Evolutionary conservation across 37 sponge, comb jelly and placozoan species (phyloP).

Genomic region (Agelas oroides): DNA sequence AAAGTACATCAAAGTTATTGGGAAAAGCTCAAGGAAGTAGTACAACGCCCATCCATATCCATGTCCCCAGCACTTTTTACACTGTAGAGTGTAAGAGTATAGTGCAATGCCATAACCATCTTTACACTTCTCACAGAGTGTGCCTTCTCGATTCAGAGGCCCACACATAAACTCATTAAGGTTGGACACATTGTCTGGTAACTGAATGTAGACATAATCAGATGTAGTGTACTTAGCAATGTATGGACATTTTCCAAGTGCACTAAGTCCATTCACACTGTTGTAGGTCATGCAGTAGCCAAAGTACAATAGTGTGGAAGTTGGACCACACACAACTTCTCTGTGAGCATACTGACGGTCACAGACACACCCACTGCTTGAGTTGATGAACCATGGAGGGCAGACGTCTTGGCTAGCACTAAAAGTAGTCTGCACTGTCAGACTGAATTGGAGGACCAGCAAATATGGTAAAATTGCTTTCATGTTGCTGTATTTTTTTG

Average conservation of each 20-base stretch:
- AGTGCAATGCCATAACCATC: slow-evolving; percentile 1
- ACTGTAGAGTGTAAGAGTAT: neutral
- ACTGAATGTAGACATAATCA: neutral
- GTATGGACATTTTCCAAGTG: neutral
- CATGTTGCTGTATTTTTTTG: too few relatives aligned
- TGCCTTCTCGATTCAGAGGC: neutral
- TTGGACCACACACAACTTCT: too few relatives aligned
- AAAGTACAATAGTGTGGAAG: too few relatives aligned
- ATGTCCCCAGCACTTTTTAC: neutral
- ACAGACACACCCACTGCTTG: too few relatives aligned
- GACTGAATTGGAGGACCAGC: too few relatives aligned
- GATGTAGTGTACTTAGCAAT: neutral
- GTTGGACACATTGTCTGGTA: neutral
- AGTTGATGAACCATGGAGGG: too few relatives aligned
- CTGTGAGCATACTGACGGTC: too few relatives aligned
- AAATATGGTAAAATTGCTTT: too few relatives aligned
- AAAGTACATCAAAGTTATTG: neutral
- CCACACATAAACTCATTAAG: slow-evolving; percentile 1
- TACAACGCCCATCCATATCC: neutral
- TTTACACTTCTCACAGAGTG: neutral
- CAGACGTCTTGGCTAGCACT: too few relatives aligned
- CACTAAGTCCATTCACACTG: neutral
- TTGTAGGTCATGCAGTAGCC: slow-evolving; percentile 11
- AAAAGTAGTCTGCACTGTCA: too few relatives aligned
- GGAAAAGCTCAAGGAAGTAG: neutral